Base-by-base conservation (phyloP, 37 sponge, comb jelly and placozoan genomes). In the Petrosia ficiformis region DNA sequence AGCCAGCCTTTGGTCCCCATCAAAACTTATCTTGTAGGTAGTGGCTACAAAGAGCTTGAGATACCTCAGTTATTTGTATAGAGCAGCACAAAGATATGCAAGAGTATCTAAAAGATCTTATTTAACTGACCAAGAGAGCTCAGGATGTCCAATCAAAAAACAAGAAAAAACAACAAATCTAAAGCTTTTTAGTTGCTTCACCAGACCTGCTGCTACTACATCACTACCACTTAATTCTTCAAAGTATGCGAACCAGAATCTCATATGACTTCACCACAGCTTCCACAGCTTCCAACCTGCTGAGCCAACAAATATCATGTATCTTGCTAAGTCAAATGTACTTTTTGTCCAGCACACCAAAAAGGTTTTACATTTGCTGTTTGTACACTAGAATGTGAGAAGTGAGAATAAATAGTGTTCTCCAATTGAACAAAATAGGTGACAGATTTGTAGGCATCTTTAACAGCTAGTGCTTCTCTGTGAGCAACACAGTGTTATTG, bases 401-500 rank as follows among this genome's bases (percentile, higher is more conserved):
- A 68, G 43, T 68, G 43, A 28, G 70, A 68, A 40, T 11, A 68
- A n/a, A n/a, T 32, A 68, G n/a, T n/a, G n/a, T n/a, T n/a, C n/a
- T n/a, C n/a, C n/a, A n/a, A n/a, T n/a, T n/a, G n/a, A n/a, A n/a
- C n/a, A n/a, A n/a, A n/a, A n/a, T n/a, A n/a, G n/a, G n/a, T n/a
- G n/a, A 68, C 10, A n/a, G n/a, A n/a, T n/a, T n/a, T n/a, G n/a
- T n/a, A n/a, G n/a, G 39, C 70, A 5, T 68, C 39, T 16, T 39
- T n/a, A 41, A 68, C 70, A 41, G 43, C 70, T 41, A 68, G 37
- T 29, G 70, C 70, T 28, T 68, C 39, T 33, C 70, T 5, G 70
- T 68, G 70, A 35, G 70, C 70, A 68, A 68, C 70, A 68, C 70
- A 68, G 39, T 68, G 70, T 8, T 41, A 68, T 68, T 68, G 39